Evolutionary conservation across 2,888 invertebrate genomes (phyloP).

Genomic region (Cryptophagus acutangulus): DNA sequence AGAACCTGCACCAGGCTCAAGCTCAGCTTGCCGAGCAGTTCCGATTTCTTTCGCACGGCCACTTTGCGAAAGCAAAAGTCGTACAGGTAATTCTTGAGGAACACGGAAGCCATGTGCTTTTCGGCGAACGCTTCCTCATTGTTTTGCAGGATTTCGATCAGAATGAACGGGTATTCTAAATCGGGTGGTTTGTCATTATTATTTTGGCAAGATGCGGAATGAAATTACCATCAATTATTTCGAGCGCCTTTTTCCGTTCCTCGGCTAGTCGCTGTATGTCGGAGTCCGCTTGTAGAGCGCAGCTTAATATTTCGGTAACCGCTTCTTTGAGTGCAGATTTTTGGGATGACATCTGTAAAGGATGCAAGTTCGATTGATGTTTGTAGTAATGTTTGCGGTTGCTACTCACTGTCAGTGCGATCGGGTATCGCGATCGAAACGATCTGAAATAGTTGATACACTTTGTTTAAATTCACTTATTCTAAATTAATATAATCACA

Average conservation of each 20-base stretch:
- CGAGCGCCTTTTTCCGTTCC: conserved; percentile 34
- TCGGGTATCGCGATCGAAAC: no score
- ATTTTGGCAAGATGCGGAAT: conserved; percentile 7
- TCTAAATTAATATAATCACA: no score
- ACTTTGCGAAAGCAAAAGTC: conserved; percentile 14
- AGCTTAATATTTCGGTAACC: conserved; percentile 32
- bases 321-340: conserved; percentile 35
- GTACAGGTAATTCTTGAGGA: conserved; percentile 29
- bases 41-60: conserved; percentile 11
- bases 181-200: no score
- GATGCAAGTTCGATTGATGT: no score
- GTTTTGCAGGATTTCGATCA: conserved; percentile 25
- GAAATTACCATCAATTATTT: conserved; percentile 38
- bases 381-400: no score
- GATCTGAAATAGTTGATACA: no score
- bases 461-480: no score
- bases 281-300: conserved; percentile 33
- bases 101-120: conserved; percentile 28
- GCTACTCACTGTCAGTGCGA: no score
- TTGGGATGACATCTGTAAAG: no score
- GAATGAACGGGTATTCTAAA: conserved; percentile 29
- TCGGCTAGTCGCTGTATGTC: conserved; percentile 31
- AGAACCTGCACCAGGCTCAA: conserved; percentile 20
- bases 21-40: conserved; percentile 17
- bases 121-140: conserved; percentile 24